Base-by-base conservation (phyloP, 2,113 vertebrate genomes). In the Oenanthe melanoleuca region DNA sequence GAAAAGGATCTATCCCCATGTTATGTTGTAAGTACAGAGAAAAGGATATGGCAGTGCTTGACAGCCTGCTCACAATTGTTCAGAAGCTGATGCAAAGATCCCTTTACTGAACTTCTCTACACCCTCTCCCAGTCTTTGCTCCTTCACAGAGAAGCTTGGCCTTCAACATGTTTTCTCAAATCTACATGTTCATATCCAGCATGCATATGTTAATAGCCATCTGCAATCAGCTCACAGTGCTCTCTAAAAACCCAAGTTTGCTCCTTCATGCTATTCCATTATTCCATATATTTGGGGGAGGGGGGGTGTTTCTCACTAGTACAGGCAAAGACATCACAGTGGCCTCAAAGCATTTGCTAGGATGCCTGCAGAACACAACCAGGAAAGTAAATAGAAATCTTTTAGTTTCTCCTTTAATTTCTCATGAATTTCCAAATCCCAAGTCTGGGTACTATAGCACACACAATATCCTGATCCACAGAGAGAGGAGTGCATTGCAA, bases 401-500 rank as follows among this genome's bases (percentile, higher is more conserved):
- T 86, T 44, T 5, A 4, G 8, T 42, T 49, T n/a, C 65, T 80
- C 47, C 34, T 52, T 45, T 44, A 0, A 37, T 74, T 83, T 63
- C 29, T 86, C 52, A 11, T 33, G 33, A 6, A 40, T 37, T 77
- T 55, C 67, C 38, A 71, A 50, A 40, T 33, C 8, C 18, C 23
- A 65, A n/a, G 22, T 8, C 25, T 37, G n/a, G 3, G 14, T 53
- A 47, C 24, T 25, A 19, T 7, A 34, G 38, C 47, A 40, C 14
- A 31, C 5, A 2, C 4, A 65, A 17, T 16, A 11, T 33, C 53
- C 44, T 50, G 42, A 63, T 23, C 60, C 59, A 56, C 14, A 9
- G 15, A 37, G 42, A 83, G 19, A 8, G 3, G 5, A 81, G 52
- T 0, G 1, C 18, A 26, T 0, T 22, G 13, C n/a, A 37, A 37